Percentiles rank a stretch among this genome's conserved stretches.
Conservation (phyloP, 2,113 vertebrate genomes). For the Nansenia antarctica region DNA sequence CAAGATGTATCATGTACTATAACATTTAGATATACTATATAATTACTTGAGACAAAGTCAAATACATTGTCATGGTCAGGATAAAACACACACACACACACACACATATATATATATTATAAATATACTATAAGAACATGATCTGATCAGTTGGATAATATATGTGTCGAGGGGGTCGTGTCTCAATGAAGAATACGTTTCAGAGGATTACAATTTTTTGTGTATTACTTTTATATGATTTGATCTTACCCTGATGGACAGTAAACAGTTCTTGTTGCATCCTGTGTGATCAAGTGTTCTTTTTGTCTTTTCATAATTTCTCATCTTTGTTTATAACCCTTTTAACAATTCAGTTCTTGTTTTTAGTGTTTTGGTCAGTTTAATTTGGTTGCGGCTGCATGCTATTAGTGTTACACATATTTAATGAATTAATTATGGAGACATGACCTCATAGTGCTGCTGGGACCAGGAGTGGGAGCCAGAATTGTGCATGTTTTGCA, state of each 20-base stretch:
- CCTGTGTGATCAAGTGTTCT: slow-evolving; percentile 23
- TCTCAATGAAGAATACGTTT: slow-evolving; percentile 43
- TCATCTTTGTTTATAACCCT: too few relatives aligned
- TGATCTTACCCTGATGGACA: slow-evolving; percentile 69
- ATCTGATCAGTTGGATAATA: slow-evolving; percentile 28
- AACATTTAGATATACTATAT: slow-evolving; percentile 56
- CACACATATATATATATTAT: slow-evolving; percentile 3
- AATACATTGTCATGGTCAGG: slow-evolving; percentile 55
- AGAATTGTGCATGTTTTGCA: too few relatives aligned
- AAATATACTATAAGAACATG: slow-evolving; percentile 33
- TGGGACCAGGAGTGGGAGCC: too few relatives aligned
- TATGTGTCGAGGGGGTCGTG: slow-evolving; percentile 43
- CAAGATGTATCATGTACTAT: slow-evolving; percentile 69
- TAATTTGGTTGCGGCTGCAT: too few relatives aligned
- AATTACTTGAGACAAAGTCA: slow-evolving; percentile 44
- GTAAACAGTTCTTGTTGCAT: slow-evolving; percentile 74
- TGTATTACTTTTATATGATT: slow-evolving; percentile 75
- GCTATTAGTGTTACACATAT: too few relatives aligned
- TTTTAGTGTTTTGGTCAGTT: too few relatives aligned
- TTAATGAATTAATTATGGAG: too few relatives aligned
- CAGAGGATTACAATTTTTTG: slow-evolving; percentile 59
- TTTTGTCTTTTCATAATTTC: background rate
- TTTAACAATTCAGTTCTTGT: too few relatives aligned
- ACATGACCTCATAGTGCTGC: too few relatives aligned
- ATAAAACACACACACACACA: background rate